phyloP scores from a whole-genome alignment of 2,797 vertebrate genomes.

The Eulemur mongoz region DNA sequence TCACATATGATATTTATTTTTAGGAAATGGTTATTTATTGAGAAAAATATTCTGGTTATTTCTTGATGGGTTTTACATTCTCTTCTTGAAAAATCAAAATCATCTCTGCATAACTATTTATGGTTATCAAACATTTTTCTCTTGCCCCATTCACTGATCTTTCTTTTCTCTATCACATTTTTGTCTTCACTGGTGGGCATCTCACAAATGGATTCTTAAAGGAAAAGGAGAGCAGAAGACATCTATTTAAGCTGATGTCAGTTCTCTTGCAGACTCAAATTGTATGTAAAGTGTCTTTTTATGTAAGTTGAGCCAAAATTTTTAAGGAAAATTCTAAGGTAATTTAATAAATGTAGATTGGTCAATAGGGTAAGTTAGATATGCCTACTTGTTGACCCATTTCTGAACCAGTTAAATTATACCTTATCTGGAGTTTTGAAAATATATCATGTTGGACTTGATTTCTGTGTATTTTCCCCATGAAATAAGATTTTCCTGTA shows the following conservation, averaged over 20 bases:
- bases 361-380: not conserved
- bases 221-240: not conserved
- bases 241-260: not conserved
- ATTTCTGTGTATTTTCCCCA: not conserved
- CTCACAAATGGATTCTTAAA: not conserved
- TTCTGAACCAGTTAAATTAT: not conserved
- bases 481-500: not conserved
- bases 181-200: not conserved
- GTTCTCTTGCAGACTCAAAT: not conserved
- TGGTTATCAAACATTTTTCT: not conserved
- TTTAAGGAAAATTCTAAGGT: not conserved
- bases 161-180: not conserved
- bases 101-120: not conserved
- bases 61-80: not conserved
- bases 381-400: not conserved
- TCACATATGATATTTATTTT: not conserved
- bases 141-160: not conserved
- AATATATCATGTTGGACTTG: not conserved
- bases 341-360: not conserved
- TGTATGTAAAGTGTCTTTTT: not conserved
- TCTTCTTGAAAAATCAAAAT: not conserved
- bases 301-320: not conserved
- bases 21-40: not conserved
- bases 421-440: not conserved
- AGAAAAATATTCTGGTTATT: not conserved